A percentile compares a stretch with the other conserved stretches of the same genome.
Conservation (phyloP, 1,140 invertebrate species). For the Subanguina moxae region DNA sequence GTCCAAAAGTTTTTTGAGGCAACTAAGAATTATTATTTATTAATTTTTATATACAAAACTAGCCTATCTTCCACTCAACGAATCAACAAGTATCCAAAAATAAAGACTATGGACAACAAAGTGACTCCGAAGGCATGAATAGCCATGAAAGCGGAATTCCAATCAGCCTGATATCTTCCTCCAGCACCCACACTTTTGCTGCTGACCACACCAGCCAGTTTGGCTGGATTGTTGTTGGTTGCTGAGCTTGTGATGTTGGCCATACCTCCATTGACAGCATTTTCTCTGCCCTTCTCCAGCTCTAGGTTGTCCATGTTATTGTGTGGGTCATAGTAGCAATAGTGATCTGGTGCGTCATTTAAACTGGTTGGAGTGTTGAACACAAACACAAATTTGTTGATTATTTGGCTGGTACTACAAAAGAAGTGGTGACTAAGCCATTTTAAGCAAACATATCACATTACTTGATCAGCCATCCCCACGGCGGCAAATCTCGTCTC, state of each 20-base stretch:
- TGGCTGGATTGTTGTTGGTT: neutral
- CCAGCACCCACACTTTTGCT: slow-evolving; percentile 7
- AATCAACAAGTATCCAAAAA: slow-evolving; percentile 38
- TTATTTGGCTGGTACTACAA: slow-evolving; percentile 31
- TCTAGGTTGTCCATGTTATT: slow-evolving; percentile 40
- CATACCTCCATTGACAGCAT: neutral
- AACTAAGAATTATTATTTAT: too few species aligned
- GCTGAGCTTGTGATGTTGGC: neutral
- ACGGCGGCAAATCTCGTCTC: slow-evolving; percentile 50
- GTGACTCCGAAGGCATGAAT: slow-evolving; percentile 26
- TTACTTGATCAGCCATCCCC: slow-evolving; percentile 48
- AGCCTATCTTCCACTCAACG: slow-evolving; percentile 4
- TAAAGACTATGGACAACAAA: slow-evolving; percentile 31
- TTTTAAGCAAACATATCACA: slow-evolving; percentile 8
- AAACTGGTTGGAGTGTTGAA: slow-evolving; percentile 37
- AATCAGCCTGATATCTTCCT: slow-evolving; percentile 38
- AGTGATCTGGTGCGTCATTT: neutral
- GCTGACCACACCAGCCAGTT: neutral
- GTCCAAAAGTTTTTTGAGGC: too few species aligned
- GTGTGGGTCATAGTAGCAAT: slow-evolving; percentile 4
- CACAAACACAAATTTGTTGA: slow-evolving; percentile 50
- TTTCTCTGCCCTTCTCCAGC: slow-evolving; percentile 41
- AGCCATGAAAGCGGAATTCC: slow-evolving; percentile 38
- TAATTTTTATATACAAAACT: too few species aligned
- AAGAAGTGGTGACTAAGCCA: slow-evolving; percentile 8